These are phyloP conservation scores for Chromobotia macracanthus DNA, from an alignment of 2,797 vertebrate species.

Conservation along the genomic window DNA sequence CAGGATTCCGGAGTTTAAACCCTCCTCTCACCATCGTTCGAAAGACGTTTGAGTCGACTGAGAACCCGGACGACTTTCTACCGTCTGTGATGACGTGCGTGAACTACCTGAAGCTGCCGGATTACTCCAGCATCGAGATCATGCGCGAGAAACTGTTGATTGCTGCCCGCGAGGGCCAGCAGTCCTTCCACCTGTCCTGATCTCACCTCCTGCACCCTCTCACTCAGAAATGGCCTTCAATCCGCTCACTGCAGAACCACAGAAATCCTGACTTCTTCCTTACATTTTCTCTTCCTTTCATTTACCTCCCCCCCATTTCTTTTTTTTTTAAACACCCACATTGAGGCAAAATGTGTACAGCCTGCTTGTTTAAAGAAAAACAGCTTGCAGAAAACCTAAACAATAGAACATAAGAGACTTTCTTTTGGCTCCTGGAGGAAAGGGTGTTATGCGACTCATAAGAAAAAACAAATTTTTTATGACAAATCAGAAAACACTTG, in stretches of 20 bases:
- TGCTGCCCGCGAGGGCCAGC: slow-evolving; percentile 98
- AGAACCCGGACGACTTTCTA: slow-evolving; percentile 98
- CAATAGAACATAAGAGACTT: slow-evolving; percentile 69
- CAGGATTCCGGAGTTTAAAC: slow-evolving; percentile 98
- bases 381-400: slow-evolving; percentile 88
- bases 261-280: slow-evolving; percentile 86
- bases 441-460: slow-evolving; percentile 73
- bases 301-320: slow-evolving; percentile 74
- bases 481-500: slow-evolving; percentile 72
- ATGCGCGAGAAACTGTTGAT: slow-evolving; percentile 99
- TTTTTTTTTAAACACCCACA: slow-evolving; percentile 86
- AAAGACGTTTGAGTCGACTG: slow-evolving; percentile 97
- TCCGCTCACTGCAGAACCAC: slow-evolving; percentile 80
- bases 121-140: slow-evolving; percentile 99
- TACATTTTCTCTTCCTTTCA: slow-evolving; percentile 62
- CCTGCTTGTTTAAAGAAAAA: slow-evolving; percentile 93
- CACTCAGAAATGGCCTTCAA: slow-evolving; percentile 85
- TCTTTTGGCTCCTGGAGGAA: slow-evolving; percentile 71
- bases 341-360: slow-evolving; percentile 89
- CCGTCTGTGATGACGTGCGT: slow-evolving; percentile 99
- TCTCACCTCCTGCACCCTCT: slow-evolving; percentile 77
- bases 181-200: slow-evolving; percentile 99
- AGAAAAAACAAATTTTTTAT: slow-evolving; percentile 65
- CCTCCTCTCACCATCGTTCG: slow-evolving; percentile 97
- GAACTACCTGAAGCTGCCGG: slow-evolving; percentile 99